Percentiles rank a stretch among this genome's conserved stretches.
phyloP scores from a whole-genome alignment of 2,797 vertebrate species.

The Schizothorax lantsangensis region DNA sequence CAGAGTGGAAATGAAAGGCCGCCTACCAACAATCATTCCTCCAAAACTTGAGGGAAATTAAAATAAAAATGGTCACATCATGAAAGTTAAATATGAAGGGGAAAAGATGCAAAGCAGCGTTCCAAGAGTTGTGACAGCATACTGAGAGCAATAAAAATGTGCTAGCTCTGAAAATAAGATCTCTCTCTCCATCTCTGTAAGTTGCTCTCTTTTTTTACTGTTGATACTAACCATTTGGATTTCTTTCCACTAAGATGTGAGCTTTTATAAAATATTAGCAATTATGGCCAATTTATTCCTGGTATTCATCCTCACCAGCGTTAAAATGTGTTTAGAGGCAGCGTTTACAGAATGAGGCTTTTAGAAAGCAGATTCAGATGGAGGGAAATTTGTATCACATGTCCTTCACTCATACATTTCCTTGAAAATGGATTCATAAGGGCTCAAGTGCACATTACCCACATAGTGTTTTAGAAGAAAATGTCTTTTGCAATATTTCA shows the following conservation, averaged over 20 bases:
- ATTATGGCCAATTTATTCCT: constrained; percentile 53
- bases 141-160: constrained; percentile 5
- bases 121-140: constrained; percentile 24
- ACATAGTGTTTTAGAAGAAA: constrained; percentile 45
- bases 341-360: constrained; percentile 44
- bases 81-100: constrained; percentile 52
- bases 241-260: constrained; percentile 43
- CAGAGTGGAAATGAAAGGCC: constrained; percentile 59
- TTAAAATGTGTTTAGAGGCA: constrained; percentile 56
- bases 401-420: constrained; percentile 50
- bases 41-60: constrained; percentile 52
- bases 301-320: constrained; percentile 52
- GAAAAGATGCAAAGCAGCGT: constrained; percentile 53
- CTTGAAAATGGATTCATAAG: constrained; percentile 53
- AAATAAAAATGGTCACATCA: constrained; percentile 59
- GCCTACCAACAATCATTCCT: constrained; percentile 58
- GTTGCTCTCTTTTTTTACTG: constrained; percentile 27
- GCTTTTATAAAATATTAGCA: constrained; percentile 62
- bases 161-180: constrained; percentile 51
- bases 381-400: constrained; percentile 55
- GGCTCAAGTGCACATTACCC: constrained; percentile 47
- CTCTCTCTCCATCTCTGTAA: background rate
- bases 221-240: constrained; percentile 49
- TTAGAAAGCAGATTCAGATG: constrained; percentile 58
- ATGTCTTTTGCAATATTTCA: constrained; percentile 60